phyloP scores from a whole-genome alignment of 1,140 invertebrate genomes.

The Bombus vancouverensis region DNA sequence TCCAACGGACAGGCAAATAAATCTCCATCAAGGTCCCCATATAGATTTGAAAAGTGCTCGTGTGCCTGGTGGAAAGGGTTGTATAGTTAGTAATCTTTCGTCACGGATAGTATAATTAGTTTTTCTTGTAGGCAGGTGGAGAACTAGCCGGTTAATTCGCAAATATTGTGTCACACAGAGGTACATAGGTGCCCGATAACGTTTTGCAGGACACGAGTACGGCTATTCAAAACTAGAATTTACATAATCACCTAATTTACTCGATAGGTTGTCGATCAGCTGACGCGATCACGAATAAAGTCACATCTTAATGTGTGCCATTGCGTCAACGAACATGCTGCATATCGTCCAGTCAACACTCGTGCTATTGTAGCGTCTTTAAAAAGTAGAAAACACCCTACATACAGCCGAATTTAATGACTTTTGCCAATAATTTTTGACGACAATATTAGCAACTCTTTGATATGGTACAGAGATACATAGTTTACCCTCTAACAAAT shows the following conservation, averaged over 20 bases:
- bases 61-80: slow-evolving; percentile 45
- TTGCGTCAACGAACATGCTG: slow-evolving; percentile 37
- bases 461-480: neutral
- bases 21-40: neutral
- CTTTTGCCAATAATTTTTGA: neutral
- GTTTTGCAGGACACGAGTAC: no score
- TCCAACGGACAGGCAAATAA: neutral
- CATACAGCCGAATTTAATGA: slow-evolving; percentile 26
- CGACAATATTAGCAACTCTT: neutral
- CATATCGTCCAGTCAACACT: slow-evolving; percentile 17
- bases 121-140: slow-evolving; percentile 21
- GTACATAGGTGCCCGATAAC: neutral
- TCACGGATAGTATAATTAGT: slow-evolving; percentile 63
- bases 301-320: slow-evolving; percentile 56
- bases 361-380: slow-evolving; percentile 22
- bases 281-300: slow-evolving; percentile 45
- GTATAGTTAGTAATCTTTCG: slow-evolving; percentile 60
- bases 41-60: neutral
- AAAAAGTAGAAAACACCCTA: slow-evolving; percentile 37
- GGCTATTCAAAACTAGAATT: slow-evolving; percentile 23
- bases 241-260: slow-evolving; percentile 62
- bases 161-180: slow-evolving; percentile 2
- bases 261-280: slow-evolving; percentile 49
- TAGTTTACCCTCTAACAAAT: neutral
- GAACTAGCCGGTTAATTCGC: slow-evolving; percentile 2